Evolutionary conservation across 2,113 vertebrate genomes (phyloP).

Genomic region (Caranx melampygus): DNA sequence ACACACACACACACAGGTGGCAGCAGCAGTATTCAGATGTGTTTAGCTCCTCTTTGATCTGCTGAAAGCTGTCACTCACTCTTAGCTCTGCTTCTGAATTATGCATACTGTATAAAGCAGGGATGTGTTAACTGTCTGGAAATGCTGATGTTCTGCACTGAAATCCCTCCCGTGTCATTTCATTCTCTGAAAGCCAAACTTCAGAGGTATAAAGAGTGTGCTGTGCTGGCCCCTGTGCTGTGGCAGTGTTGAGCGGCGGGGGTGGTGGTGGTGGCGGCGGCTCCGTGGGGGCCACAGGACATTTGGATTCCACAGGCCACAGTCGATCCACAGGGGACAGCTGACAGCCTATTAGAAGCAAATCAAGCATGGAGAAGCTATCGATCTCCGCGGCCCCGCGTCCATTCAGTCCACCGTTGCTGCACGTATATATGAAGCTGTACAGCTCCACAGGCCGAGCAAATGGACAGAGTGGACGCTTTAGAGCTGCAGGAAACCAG

Average conservation of each 20-base stretch:
- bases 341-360: slow-evolving; percentile 72
- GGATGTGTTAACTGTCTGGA: slow-evolving; percentile 28
- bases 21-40: slow-evolving; percentile 13
- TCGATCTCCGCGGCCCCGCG: slow-evolving; percentile 50
- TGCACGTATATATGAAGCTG: slow-evolving; percentile 8
- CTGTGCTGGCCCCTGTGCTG: background rate
- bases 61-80: slow-evolving; percentile 54
- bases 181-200: background rate
- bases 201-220: background rate
- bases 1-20: background rate
- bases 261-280: background rate
- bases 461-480: background rate
- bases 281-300: background rate
- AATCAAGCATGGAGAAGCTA: slow-evolving; percentile 72
- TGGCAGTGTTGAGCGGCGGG: too few relatives aligned
- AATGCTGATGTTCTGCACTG: slow-evolving; percentile 15
- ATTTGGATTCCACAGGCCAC: slow-evolving; percentile 63
- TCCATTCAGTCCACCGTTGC: slow-evolving; percentile 33
- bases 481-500: background rate
- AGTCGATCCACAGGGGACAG: slow-evolving; percentile 21
- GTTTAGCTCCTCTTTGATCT: slow-evolving; percentile 53
- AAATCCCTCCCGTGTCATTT: slow-evolving; percentile 18
- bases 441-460: background rate
- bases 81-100: slow-evolving; percentile 41
- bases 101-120: slow-evolving; percentile 37